Conservation (phyloP, 2,113 vertebrate genomes). For the Centrocercus urophasianus region DNA sequence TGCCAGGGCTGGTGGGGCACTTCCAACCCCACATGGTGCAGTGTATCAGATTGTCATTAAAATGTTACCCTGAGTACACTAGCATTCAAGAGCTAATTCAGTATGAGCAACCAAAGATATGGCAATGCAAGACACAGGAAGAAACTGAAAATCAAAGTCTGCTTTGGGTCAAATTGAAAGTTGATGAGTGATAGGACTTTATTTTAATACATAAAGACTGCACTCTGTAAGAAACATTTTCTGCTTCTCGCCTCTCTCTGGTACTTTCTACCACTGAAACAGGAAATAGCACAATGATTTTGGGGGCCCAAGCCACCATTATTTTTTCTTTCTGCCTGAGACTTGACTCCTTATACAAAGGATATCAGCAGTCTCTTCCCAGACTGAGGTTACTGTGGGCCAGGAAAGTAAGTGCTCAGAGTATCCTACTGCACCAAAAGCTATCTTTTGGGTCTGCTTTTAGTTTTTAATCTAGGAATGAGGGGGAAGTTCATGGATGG, state of each 20-base stretch:
- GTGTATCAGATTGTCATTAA: neutral
- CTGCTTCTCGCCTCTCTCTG: neutral
- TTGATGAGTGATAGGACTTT: neutral
- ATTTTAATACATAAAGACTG: neutral
- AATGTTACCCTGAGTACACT: neutral
- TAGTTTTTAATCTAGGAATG: neutral
- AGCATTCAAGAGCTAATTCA: neutral
- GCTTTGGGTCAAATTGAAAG: neutral
- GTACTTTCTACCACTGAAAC: neutral
- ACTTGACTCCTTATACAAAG: neutral
- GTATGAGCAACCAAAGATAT: neutral
- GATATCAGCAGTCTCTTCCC: neutral
- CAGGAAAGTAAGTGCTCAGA: neutral
- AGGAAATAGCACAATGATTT: neutral
- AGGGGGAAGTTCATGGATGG: slow-evolving; percentile 21
- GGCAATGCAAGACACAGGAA: neutral
- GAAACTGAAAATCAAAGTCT: neutral
- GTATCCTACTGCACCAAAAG: neutral
- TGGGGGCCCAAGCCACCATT: neutral
- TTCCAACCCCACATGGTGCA: neutral
- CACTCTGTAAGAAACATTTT: neutral
- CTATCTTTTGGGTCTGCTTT: neutral
- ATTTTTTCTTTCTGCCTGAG: neutral
- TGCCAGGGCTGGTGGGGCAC: neutral
- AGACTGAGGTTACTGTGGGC: neutral